phyloP scores from a whole-genome alignment of 1,140 invertebrate genomes.

The Muscidifurax raptorellus region DNA sequence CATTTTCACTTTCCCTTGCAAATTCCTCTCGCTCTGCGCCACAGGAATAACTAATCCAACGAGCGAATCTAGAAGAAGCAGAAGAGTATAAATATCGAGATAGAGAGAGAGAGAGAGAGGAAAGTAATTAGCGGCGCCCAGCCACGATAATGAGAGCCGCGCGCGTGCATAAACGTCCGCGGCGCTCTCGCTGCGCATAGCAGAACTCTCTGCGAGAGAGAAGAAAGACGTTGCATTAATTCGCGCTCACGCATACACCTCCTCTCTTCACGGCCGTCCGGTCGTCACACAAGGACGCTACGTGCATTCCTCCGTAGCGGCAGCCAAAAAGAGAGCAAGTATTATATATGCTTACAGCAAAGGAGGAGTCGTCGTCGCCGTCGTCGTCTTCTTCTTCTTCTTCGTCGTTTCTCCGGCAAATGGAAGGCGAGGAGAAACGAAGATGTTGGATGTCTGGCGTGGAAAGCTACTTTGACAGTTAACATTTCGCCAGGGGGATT shows the following conservation, averaged over 20 bases:
- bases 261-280: slow-evolving; percentile 34
- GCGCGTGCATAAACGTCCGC: slow-evolving; percentile 13
- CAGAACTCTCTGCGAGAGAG: too few relatives aligned
- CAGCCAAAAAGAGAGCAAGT: slow-evolving; percentile 43
- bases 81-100: not conserved
- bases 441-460: slow-evolving; percentile 5
- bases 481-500: slow-evolving; percentile 20
- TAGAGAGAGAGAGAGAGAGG: not conserved
- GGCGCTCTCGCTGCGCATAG: not conserved
- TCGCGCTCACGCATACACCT: slow-evolving; percentile 17
- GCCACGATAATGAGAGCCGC: slow-evolving; percentile 37
- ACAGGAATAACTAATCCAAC: slow-evolving; percentile 12
- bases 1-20: slow-evolving; percentile 40
- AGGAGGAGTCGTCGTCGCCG: not conserved
- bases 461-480: slow-evolving; percentile 32
- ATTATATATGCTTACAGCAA: not conserved
- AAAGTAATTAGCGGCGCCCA: slow-evolving; percentile 47
- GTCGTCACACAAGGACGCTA: slow-evolving; percentile 29
- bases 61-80: slow-evolving; percentile 3
- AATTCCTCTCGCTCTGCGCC: not conserved
- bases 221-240: slow-evolving; percentile 44
- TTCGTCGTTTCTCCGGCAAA: not conserved
- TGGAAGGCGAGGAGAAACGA: slow-evolving; percentile 2
- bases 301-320: slow-evolving; percentile 25
- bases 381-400: too few relatives aligned